Base-by-base conservation (phyloP, 2,797 vertebrate genomes). In the Aphelocoma californica region DNA sequence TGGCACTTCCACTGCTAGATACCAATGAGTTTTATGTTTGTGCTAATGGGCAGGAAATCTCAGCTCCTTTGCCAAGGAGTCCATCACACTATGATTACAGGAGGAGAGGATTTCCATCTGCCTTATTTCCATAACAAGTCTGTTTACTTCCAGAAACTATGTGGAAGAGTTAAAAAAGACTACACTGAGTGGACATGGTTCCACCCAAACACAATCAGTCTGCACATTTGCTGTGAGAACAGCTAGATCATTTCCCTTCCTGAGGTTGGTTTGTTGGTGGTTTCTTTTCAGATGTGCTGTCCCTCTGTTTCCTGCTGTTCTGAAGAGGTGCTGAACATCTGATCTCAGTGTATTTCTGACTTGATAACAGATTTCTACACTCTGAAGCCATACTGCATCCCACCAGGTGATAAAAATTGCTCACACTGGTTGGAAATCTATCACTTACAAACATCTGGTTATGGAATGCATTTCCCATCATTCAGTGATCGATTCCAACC, bases 41-140 rank as follows among this genome's bases (percentile, higher is more conserved):
- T 92, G 83, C 50, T 95, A 89, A 84, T n/a, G 47, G 32, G 81
- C 83, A 94, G 78, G 90, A 96, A 96, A 95, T 60, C 87, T 36
- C 77, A 45, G 16, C 12, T 87, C 23, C 38, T 88, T 88, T 89
- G 86, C 88, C 88, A 96, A 81, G 61, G 31, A 94, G n/a, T 26
- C 84, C 77, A 87, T 73, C 87, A 47, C 31, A 74, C 15, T 51
- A 4, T 25, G 58, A 60, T 58, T 81, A 61, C 3, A 12, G 48
- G 29, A 92, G 66, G 48, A 88, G 31, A 16, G n/a, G 9, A 71
- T 90, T 88, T 66, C 74, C 51, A 81, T 90, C 70, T 95, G 79
- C 74, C 62, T 91, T 84, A 92, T 92, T 93, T 82, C 88, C 71
- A 38, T 66, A 96, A 95, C 67, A 74, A 86, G 18, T 47, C 56